Conservation (phyloP, 2,888 invertebrate genomes). For the Erebia palarica region DNA sequence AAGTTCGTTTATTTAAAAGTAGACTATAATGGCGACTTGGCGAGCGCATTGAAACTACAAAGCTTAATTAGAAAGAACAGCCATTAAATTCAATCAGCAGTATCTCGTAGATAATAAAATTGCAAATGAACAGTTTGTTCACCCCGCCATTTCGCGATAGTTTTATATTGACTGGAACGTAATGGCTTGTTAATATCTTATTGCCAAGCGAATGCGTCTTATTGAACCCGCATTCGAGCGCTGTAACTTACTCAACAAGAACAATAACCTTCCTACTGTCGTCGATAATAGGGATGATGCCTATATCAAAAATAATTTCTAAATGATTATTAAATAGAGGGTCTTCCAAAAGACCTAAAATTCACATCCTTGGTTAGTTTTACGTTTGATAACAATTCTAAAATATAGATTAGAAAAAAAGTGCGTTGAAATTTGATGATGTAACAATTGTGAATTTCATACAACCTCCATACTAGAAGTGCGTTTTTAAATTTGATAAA, state of each 20-base stretch:
- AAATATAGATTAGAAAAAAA: too few relatives aligned
- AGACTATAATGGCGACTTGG: neutral
- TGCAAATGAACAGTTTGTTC: constrained; percentile 16
- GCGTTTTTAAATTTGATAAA: too few relatives aligned
- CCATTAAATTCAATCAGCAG: constrained; percentile 4
- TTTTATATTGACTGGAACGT: constrained; percentile 2
- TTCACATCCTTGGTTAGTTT: too few relatives aligned
- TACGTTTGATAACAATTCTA: too few relatives aligned
- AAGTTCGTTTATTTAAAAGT: neutral
- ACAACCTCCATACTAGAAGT: too few relatives aligned
- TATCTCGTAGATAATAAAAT: constrained; percentile 9
- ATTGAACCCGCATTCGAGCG: neutral
- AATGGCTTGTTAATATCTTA: constrained; percentile 5
- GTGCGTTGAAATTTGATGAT: too few relatives aligned
- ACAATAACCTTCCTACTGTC: neutral
- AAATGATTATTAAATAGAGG: too few relatives aligned
- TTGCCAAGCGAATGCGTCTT: neutral
- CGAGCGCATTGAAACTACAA: neutral
- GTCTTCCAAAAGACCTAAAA: too few relatives aligned
- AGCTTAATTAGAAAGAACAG: neutral
- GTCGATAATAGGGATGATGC: too few relatives aligned
- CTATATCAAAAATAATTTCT: too few relatives aligned
- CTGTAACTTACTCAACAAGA: neutral
- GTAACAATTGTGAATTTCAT: too few relatives aligned
- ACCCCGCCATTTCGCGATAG: constrained; percentile 4